Conservation (phyloP, 2,113 vertebrate species). For the Vulpes lagopus region DNA sequence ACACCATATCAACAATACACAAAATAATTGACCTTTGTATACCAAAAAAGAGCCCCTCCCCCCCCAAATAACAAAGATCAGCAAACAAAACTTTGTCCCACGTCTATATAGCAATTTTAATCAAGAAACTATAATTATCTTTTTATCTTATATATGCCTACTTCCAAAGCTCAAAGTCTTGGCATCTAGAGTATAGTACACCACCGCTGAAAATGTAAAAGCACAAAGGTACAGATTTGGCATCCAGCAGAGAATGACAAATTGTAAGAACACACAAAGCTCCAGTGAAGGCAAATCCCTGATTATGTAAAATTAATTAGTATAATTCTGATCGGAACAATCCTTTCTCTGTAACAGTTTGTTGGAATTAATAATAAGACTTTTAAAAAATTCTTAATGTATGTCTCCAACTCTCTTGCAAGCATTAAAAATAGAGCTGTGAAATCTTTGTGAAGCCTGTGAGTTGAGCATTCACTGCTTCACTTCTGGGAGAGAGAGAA, state of each 20-base stretch:
- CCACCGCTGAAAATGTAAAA: not conserved
- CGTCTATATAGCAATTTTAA: not conserved
- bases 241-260: slow-evolving; percentile 63
- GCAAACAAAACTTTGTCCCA: not conserved
- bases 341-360: slow-evolving; percentile 79
- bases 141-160: not conserved
- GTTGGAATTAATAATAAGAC: slow-evolving; percentile 83
- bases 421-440: slow-evolving; percentile 84
- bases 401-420: slow-evolving; percentile 71
- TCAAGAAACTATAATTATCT: not conserved
- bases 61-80: not conserved
- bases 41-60: slow-evolving; percentile 17
- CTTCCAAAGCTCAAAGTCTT: slow-evolving; percentile 38
- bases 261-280: slow-evolving; percentile 47
- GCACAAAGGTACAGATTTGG: slow-evolving; percentile 34
- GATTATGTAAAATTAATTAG: slow-evolving; percentile 85
- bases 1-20: not conserved
- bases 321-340: slow-evolving; percentile 76
- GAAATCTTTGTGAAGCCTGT: slow-evolving; percentile 73
- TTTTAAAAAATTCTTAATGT: slow-evolving; percentile 75
- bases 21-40: slow-evolving; percentile 59
- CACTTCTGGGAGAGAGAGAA: slow-evolving; percentile 80
- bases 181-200: slow-evolving; percentile 28
- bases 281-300: slow-evolving; percentile 66
- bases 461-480: slow-evolving; percentile 72